Conservation (phyloP, 2,888 invertebrate species). For the Lochmaea capreae region DNA sequence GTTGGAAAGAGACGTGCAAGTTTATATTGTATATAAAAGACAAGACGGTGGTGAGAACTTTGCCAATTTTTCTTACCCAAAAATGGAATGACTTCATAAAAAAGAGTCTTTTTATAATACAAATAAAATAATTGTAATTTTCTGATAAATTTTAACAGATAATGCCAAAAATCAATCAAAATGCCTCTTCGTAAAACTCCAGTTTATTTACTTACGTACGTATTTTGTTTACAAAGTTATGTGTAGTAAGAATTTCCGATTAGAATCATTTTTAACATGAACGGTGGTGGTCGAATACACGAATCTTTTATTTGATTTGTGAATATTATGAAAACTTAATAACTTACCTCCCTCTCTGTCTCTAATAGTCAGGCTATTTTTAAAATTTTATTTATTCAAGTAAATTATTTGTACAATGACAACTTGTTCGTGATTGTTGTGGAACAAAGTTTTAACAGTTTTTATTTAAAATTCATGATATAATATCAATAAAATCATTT, state of each 20-base stretch:
- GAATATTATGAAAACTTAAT: constrained; percentile 18
- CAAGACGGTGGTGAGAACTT: not conserved
- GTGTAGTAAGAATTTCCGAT: constrained; percentile 14
- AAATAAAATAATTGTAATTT: not conserved
- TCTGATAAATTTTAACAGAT: too few species aligned
- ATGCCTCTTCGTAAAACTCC: not conserved
- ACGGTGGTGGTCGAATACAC: not conserved
- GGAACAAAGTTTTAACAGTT: constrained; percentile 1
- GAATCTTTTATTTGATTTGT: constrained; percentile 20
- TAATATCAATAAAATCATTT: too few species aligned
- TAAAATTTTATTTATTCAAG: constrained; percentile 16
- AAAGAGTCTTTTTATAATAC: not conserved
- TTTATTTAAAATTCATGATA: too few species aligned
- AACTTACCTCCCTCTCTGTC: too few species aligned
- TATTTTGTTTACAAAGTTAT: not conserved
- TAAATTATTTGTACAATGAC: constrained; percentile 10
- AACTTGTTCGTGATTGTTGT: constrained; percentile 17
- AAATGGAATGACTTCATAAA: not conserved
- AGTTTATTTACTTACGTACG: not conserved
- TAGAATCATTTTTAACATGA: constrained; percentile 9
- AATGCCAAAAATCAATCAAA: not conserved
- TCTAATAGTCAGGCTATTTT: not conserved
- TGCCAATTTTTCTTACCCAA: not conserved
- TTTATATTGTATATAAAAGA: not conserved
- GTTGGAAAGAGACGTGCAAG: constrained; percentile 12